Evolutionary conservation across 2,888 invertebrate genomes (phyloP), one percentile per base, ranked within the genome.

Genomic region (Hemaris fuciformis): DNA sequence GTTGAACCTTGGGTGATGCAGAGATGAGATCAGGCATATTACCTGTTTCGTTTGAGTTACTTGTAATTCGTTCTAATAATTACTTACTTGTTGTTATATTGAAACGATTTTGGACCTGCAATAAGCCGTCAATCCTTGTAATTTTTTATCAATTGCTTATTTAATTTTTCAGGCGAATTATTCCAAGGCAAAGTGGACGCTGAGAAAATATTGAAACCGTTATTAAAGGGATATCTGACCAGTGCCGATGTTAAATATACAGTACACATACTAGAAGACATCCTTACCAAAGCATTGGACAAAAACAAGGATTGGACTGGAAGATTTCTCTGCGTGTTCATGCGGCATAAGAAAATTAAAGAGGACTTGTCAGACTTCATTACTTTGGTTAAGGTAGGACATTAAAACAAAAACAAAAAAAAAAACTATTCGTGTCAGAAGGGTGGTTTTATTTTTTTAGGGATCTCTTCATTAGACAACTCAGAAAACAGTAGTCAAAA

Each of bases 221-320:
- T 95, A 0, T 63, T 93, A 0, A 81, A 85, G 38, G 84, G 93
- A 1, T 94, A 93, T 64, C 76, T 90, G 0, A 85, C 80, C 0
- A 93, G 93, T 22, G 83, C 82, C 25, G 92, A 94, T 45, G 74
- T 88, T 2, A 77, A 88, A n/a, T 85, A 84, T 0, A 93, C 93
- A 0, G 76, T 93, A 0, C 85, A 87, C 57, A 77, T 94, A 7
- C 73, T 95, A 7, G 91, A 93, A 67, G 92, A 92, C 27, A 78
- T 94, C 34, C 73, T 80, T 0, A 76, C 77, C 0, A 91, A 88
- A 67, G 86, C 93, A 0, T 62, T 78, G 0, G 90, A 93, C 43
- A 84, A 77, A 1, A 86, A 86, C 23, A 90, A 91, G 42, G 94
- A 95, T 72, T 93, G 94, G 85, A 81, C 93, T 0, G 95, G 95